Evolutionary conservation across 2,113 vertebrate genomes (phyloP).

Genomic region (Lutjanus erythropterus): DNA sequence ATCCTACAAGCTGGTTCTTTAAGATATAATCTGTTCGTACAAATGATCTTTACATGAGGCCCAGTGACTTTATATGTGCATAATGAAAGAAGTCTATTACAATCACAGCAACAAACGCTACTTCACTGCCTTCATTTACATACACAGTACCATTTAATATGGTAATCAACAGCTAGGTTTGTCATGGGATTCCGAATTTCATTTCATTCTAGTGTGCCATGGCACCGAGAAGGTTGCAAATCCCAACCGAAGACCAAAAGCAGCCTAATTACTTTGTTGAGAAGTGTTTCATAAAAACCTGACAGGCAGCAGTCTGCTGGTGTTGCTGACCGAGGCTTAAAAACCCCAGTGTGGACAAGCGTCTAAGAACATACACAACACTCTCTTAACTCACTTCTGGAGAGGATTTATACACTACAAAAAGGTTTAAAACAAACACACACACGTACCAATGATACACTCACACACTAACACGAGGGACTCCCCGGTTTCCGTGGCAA

Average conservation of each 20-base stretch:
- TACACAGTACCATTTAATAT: neutral
- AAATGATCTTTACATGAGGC: no score
- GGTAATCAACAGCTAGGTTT: conserved; percentile 7
- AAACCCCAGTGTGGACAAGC: conserved; percentile 20
- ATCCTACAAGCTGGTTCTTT: no score
- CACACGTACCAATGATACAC: conserved; percentile 12
- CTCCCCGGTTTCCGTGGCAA: conserved; percentile 58
- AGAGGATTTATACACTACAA: conserved; percentile 4
- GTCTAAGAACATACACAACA: neutral
- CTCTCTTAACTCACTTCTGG: neutral
- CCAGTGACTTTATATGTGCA: no score
- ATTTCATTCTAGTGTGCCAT: conserved; percentile 2
- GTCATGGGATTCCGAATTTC: conserved; percentile 10
- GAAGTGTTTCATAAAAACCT: conserved; percentile 43
- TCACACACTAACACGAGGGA: conserved; percentile 29
- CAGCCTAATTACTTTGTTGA: conserved; percentile 44
- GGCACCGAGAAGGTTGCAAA: conserved; percentile 27
- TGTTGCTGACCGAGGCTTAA: conserved; percentile 15
- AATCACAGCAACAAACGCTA: neutral
- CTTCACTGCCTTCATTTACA: conserved; percentile 3
- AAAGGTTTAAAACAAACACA: conserved; percentile 45
- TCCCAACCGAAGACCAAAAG: conserved; percentile 28
- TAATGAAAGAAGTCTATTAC: neutral
- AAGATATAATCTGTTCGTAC: no score
- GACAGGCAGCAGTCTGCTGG: conserved; percentile 9